These are phyloP conservation scores for Bettongia penicillata DNA, from an alignment of 2,113 vertebrate species.

Conservation along the genomic window DNA sequence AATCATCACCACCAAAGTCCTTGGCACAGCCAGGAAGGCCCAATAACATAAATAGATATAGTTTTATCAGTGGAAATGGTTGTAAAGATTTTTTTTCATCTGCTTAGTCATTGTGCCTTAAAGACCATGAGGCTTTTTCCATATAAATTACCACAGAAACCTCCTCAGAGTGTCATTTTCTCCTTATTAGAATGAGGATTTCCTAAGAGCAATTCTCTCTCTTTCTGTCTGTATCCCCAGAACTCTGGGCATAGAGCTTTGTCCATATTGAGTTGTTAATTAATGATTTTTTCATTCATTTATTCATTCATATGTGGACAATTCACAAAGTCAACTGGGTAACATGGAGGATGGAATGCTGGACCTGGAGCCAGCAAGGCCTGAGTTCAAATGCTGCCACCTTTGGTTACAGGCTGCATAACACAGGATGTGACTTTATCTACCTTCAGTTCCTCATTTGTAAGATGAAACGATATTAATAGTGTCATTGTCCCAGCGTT, in stretches of 20 bases:
- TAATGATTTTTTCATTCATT: background rate
- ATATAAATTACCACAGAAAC: background rate
- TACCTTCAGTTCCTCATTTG: background rate
- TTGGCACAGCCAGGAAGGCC: background rate
- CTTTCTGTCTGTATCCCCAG: background rate
- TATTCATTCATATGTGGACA: background rate
- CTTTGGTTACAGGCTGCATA: background rate
- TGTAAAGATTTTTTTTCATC: background rate
- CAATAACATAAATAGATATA: background rate
- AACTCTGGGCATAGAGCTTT: background rate
- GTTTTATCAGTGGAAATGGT: background rate
- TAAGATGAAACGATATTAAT: background rate
- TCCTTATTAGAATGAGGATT: background rate
- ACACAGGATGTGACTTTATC: background rate
- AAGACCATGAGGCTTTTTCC: background rate
- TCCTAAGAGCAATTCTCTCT: background rate
- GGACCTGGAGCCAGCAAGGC: background rate
- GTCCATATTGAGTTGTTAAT: background rate
- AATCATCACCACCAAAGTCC: background rate
- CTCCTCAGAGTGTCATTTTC: too few species aligned
- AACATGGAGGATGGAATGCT: background rate
- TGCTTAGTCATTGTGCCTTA: background rate
- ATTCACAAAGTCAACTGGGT: background rate
- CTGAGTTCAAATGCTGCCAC: background rate
- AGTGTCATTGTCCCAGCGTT: background rate